These are phyloP conservation scores for Idaea aversata DNA, from an alignment of 2,888 invertebrate species.

Conservation along the genomic window DNA sequence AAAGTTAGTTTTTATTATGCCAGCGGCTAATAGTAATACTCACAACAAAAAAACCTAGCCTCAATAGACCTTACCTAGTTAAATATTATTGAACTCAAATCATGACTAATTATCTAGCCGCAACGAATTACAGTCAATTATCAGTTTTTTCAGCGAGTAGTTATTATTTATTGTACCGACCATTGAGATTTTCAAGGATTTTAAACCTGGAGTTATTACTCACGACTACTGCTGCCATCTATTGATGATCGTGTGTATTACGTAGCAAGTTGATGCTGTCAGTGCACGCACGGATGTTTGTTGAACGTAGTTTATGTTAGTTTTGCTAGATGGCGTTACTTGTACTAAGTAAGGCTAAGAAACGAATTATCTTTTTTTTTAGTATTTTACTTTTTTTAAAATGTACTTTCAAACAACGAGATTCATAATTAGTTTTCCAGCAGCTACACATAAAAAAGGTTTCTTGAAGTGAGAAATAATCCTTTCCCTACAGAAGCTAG, in stretches of 20 bases:
- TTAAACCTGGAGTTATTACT: background rate
- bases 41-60: background rate
- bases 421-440: too few relatives aligned
- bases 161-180: background rate
- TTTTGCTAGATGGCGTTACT: background rate
- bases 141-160: background rate
- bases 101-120: background rate
- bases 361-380: too few relatives aligned
- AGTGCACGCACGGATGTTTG: background rate
- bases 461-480: too few relatives aligned
- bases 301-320: background rate
- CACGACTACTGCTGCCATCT: background rate
- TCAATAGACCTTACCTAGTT: background rate
- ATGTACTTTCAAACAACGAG: too few relatives aligned
- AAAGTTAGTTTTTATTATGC: too few relatives aligned
- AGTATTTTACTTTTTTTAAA: too few relatives aligned
- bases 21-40: too few relatives aligned
- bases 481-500: too few relatives aligned
- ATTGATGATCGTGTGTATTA: background rate
- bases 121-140: background rate
- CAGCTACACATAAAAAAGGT: too few relatives aligned
- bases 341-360: background rate
- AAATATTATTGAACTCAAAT: background rate
- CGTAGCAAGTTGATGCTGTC: background rate
- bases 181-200: background rate